Base-by-base conservation (phyloP, 2,113 vertebrate species). In the Uropsilus gracilis region DNA sequence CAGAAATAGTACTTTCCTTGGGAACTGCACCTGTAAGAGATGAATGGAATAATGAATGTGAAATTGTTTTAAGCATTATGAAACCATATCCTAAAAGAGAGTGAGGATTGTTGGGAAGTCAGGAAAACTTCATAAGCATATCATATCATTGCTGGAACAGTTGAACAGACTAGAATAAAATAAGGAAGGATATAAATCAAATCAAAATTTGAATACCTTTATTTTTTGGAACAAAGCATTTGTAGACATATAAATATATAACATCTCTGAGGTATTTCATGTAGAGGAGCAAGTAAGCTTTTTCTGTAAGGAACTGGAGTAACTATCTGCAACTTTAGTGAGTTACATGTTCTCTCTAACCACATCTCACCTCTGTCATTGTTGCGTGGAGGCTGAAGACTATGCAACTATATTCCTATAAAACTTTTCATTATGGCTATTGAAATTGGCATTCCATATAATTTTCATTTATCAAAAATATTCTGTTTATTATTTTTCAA, bases 21-120 rank as follows among this genome's bases (percentile, higher is more conserved):
- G n/a, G 8, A 1, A 64, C 5, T 37, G 50, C 14, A 11, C 34
- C 71, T 83, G 61, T 89, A 55, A 91, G 32, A 81, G 26, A 34
- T 83, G n/a, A 63, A 26, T 71, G 50, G 7, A 81, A 37, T 77
- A 61, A 6, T 72, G 26, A 28, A 3, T 42, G 44, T 42, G 34
- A 76, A 84, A 90, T 78, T 90, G 32, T 88, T 69, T 85, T 81
- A 84, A 88, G 17, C 9, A 50, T 13, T 30, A 63, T 88, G 72
- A 16, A 88, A 37, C 24, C 61, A 3, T 10, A 20, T 77, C 90
- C 91, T 42, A 44, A 34, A 81, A 87, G 55, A 20, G 46, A 6
- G 1, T 73, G 34, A n/a, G 46, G 64, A 39, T n/a, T 69, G 3
- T 68, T 86, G 63, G 88, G 55, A 80, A 85, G 12, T 85, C 42